Percentiles rank a stretch among this genome's conserved stretches.
These are phyloP conservation scores for Valencia hispanica DNA, from an alignment of 2,797 vertebrate species.

Conservation along the genomic window DNA sequence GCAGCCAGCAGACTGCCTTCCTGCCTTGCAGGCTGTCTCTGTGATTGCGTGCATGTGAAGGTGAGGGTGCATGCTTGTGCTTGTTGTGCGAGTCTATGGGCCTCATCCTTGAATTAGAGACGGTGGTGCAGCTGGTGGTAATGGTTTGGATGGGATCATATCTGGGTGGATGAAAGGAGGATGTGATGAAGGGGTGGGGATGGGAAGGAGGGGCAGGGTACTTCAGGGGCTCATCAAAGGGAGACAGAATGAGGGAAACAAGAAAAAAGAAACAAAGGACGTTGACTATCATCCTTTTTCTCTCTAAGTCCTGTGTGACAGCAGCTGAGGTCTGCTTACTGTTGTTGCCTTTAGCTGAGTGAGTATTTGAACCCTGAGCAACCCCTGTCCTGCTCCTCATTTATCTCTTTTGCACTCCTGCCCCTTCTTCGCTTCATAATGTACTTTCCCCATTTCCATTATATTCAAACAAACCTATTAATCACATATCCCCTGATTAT, in stretches of 20 bases:
- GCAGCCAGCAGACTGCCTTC: conserved; percentile 61
- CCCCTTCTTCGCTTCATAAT: conserved; percentile 27
- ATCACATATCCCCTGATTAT: conserved; percentile 78
- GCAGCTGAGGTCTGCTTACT: conserved; percentile 70
- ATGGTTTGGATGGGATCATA: conserved; percentile 55
- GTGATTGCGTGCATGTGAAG: conserved; percentile 33
- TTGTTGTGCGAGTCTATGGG: conserved; percentile 19
- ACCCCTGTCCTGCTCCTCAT: conserved; percentile 23
- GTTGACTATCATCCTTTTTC: conserved; percentile 36
- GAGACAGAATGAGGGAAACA: conserved; percentile 63
- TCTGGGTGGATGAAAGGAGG: conserved; percentile 52
- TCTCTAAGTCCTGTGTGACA: conserved; percentile 64
- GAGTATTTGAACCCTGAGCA: conserved; percentile 83
- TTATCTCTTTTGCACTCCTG: conserved; percentile 14
- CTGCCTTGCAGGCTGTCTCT: conserved; percentile 43
- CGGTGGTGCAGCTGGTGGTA: conserved; percentile 35
- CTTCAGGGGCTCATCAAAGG: conserved; percentile 57
- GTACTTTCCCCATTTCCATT: conserved; percentile 83
- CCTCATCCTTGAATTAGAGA: conserved; percentile 57
- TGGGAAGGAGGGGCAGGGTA: conserved; percentile 35
- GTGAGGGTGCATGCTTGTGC: conserved; percentile 23
- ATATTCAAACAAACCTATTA: conserved; percentile 80
- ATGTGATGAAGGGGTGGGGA: conserved; percentile 34
- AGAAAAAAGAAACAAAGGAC: conserved; percentile 37
- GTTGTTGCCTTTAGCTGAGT: conserved; percentile 85